Conservation (phyloP, 1,140 invertebrate genomes). For the Heliconius himera region DNA sequence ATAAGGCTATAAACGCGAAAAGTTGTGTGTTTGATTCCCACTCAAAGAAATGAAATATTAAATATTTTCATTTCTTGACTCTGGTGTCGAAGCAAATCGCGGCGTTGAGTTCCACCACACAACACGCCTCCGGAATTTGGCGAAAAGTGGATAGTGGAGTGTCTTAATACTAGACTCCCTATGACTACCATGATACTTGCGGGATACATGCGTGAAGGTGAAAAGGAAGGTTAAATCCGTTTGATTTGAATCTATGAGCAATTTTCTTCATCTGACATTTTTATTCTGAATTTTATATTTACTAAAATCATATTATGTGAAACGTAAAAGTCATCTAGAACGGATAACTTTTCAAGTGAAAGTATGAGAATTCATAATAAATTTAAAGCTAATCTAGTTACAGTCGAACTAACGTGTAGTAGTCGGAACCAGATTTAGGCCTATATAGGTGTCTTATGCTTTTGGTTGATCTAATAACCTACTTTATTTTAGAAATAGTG, state of each 20-base stretch:
- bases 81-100: too few relatives aligned
- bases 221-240: too few relatives aligned
- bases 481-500: neutral
- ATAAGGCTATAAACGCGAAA: too few relatives aligned
- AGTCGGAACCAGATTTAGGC: neutral
- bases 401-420: neutral
- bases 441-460: neutral
- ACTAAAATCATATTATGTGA: neutral
- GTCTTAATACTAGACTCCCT: too few relatives aligned
- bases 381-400: neutral
- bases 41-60: too few relatives aligned
- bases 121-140: too few relatives aligned
- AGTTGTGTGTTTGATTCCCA: too few relatives aligned
- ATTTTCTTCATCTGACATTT: neutral
- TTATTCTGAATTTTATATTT: neutral
- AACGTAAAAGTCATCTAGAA: neutral
- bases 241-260: neutral
- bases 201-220: too few relatives aligned
- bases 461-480: neutral
- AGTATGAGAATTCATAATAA: neutral
- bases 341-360: neutral
- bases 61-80: too few relatives aligned
- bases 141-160: too few relatives aligned
- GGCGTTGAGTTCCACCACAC: too few relatives aligned
- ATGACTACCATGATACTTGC: too few relatives aligned